A percentile compares a stretch with the other conserved stretches of the same genome.
Evolutionary conservation across 2,797 vertebrate genomes (phyloP).

Genomic region (Pseudopleuronectes americanus): DNA sequence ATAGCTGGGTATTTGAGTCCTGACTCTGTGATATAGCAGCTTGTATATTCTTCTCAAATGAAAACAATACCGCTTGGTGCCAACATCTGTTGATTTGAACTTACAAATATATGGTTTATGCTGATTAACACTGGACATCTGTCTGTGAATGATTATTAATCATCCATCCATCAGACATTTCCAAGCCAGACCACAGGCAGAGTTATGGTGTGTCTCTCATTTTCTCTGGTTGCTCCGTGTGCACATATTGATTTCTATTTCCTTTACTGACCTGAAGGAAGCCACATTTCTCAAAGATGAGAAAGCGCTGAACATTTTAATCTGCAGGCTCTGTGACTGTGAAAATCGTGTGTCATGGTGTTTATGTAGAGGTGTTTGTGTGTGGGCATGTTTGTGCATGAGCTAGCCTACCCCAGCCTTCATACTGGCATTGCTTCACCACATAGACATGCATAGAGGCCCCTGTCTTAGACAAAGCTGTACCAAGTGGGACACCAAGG

Average conservation of each 20-base stretch:
- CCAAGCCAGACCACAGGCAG: constrained; percentile 4
- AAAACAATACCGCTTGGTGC: background rate
- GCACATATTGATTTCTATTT: constrained; percentile 43
- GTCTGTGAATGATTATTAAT: background rate
- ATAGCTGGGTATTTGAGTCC: too few species aligned
- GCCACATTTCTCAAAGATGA: constrained; percentile 20
- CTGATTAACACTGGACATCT: too few species aligned
- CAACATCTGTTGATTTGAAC: constrained; percentile 1
- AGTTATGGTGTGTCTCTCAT: constrained; percentile 21
- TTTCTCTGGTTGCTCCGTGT: constrained; percentile 23
- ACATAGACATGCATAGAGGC: background rate
- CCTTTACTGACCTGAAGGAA: constrained; percentile 33
- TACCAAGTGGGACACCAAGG: too few species aligned
- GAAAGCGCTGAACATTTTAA: constrained; percentile 19
- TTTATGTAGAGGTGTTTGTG: too few species aligned
- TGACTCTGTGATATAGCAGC: too few species aligned
- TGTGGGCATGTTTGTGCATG: background rate
- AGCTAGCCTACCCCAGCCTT: constrained; percentile 17
- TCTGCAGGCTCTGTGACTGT: constrained; percentile 4
- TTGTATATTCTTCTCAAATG: too few species aligned
- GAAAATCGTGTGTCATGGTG: constrained; percentile 5
- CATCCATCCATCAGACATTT: background rate
- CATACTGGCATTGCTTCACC: constrained; percentile 1
- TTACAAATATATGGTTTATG: background rate
- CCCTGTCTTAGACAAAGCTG: too few species aligned